A percentile compares a stretch with the other conserved stretches of the same genome.
Conservation (phyloP, 2,113 vertebrate genomes). For the Tragelaphus buxtoni region DNA sequence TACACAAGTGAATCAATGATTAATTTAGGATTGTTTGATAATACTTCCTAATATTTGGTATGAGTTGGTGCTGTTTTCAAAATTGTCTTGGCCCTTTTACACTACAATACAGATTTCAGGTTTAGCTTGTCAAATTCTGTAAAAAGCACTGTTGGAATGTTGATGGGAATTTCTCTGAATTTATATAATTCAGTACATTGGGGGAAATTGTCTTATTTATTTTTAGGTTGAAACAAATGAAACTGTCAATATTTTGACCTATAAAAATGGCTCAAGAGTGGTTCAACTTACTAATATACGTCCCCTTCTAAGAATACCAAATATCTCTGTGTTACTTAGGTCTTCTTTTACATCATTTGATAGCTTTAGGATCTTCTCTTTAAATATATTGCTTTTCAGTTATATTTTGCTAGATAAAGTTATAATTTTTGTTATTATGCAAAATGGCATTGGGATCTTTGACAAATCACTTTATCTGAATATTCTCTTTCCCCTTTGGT, state of each 20-base stretch:
- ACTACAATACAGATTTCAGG: not conserved
- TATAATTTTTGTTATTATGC: not conserved
- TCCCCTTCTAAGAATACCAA: not conserved
- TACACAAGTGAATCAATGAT: not conserved
- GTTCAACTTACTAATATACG: not conserved
- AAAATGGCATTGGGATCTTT: not conserved
- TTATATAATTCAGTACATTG: not conserved
- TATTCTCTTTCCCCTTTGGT: not conserved
- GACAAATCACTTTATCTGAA: not conserved
- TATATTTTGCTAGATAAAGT: not conserved
- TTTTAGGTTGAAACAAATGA: not conserved
- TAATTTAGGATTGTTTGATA: not conserved
- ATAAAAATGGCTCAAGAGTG: not conserved
- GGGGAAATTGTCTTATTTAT: not conserved
- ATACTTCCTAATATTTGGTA: not conserved
- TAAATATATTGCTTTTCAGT: not conserved
- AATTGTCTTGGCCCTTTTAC: not conserved
- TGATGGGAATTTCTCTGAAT: not conserved
- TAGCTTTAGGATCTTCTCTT: not conserved
- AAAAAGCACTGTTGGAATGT: not conserved
- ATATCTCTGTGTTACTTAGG: not conserved
- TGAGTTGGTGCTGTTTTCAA: not conserved
- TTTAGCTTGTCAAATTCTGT: not conserved
- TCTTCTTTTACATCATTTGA: not conserved
- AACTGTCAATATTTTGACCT: not conserved